Conservation (phyloP, 2,888 invertebrate genomes). For the Amblyjoppa proteus region DNA sequence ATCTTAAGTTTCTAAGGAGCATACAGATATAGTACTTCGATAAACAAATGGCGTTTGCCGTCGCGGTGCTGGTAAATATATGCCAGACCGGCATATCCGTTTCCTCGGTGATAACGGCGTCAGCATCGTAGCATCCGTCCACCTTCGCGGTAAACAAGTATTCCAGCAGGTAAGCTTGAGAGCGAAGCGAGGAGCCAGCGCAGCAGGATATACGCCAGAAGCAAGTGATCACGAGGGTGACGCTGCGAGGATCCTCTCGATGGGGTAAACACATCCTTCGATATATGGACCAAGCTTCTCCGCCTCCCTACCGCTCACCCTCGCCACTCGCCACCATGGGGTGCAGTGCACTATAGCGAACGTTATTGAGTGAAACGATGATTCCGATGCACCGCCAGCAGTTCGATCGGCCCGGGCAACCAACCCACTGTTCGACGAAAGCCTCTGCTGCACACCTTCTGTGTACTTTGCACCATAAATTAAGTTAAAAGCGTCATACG, state of each 20-base stretch:
- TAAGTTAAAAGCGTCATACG: slow-evolving; percentile 31
- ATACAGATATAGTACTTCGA: neutral
- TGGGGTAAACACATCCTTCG: slow-evolving; percentile 49
- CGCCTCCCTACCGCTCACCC: neutral
- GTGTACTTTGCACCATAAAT: slow-evolving; percentile 40
- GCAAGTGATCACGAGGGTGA: slow-evolving; percentile 27
- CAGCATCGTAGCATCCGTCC: slow-evolving; percentile 37
- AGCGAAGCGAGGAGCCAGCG: slow-evolving; percentile 15
- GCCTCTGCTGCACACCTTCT: neutral
- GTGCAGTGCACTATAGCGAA: slow-evolving; percentile 18
- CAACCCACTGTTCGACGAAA: slow-evolving; percentile 14
- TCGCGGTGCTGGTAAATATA: neutral
- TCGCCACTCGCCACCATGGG: neutral
- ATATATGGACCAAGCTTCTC: slow-evolving; percentile 25
- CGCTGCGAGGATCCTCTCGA: slow-evolving; percentile 32
- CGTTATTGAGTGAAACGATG: slow-evolving; percentile 41
- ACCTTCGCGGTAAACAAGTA: slow-evolving; percentile 41
- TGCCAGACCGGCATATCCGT: neutral
- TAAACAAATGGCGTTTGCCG: neutral
- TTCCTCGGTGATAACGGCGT: slow-evolving; percentile 28
- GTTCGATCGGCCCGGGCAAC: slow-evolving; percentile 31
- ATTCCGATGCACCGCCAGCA: slow-evolving; percentile 37
- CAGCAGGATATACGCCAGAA: slow-evolving; percentile 24
- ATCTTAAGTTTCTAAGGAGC: neutral
- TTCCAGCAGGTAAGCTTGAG: slow-evolving; percentile 27